Evolutionary conservation across 1,140 invertebrate species (phyloP).

Genomic region (Bombus superbus): DNA sequence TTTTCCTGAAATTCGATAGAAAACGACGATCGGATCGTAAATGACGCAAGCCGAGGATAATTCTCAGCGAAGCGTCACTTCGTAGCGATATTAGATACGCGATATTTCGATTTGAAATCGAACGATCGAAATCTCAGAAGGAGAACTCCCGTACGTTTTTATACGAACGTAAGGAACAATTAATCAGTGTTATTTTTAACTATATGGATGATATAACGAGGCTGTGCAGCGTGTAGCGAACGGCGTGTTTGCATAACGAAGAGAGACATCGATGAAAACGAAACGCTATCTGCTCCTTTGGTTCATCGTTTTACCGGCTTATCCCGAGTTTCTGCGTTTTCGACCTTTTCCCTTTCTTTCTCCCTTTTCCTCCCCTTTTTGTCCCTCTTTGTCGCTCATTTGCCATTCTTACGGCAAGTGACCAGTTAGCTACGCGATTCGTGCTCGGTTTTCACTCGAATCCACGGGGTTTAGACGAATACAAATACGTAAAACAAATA

Average conservation of each 20-base stretch:
- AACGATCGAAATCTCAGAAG: background rate
- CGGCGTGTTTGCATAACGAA: background rate
- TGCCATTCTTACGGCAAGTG: background rate
- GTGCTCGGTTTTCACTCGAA: constrained; percentile 4
- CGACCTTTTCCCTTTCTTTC: background rate
- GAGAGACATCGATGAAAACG: no score
- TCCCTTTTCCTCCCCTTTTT: background rate
- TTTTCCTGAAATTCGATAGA: background rate
- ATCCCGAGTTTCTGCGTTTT: background rate
- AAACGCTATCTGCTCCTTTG: background rate
- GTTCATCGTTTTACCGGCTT: background rate
- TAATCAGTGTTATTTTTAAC: background rate
- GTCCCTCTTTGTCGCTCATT: background rate
- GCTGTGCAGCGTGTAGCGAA: background rate
- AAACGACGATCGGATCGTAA: background rate
- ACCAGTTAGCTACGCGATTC: background rate
- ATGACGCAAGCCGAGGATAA: background rate
- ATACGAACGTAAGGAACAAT: background rate
- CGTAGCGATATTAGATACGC: no score
- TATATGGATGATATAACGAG: background rate
- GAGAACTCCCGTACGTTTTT: background rate
- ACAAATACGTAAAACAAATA: background rate
- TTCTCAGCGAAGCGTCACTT: background rate
- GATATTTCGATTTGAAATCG: background rate
- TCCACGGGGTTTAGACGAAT: background rate